A percentile compares a stretch with the other conserved stretches of the same genome.
phyloP scores from a whole-genome alignment of 2,797 vertebrate genomes.

The Champsocephalus esox region DNA sequence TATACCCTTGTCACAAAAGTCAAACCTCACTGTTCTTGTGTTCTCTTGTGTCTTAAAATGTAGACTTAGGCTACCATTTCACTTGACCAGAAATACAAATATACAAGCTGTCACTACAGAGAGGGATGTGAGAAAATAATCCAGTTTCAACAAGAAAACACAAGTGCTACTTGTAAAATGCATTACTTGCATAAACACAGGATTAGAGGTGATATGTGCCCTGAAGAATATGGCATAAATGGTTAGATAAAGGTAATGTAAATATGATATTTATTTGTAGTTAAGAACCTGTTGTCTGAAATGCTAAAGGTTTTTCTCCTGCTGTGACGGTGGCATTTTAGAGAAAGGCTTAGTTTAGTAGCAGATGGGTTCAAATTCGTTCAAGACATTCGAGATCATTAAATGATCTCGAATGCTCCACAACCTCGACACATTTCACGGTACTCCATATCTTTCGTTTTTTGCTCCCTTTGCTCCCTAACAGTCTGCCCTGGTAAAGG shows the following conservation, averaged over 20 bases:
- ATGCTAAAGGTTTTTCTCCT: conserved; percentile 59
- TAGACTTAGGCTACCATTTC: conserved; percentile 5
- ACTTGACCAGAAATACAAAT: conserved; percentile 42
- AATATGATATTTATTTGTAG: conserved; percentile 61
- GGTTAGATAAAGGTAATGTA: neutral
- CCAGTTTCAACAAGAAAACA: neutral
- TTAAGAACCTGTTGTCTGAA: conserved; percentile 57
- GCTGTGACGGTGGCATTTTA: conserved; percentile 65
- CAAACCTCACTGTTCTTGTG: conserved; percentile 46
- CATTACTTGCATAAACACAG: conserved; percentile 14
- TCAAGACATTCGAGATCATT: conserved; percentile 66
- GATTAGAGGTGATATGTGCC: conserved; percentile 45
- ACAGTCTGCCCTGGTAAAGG: no score
- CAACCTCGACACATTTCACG: no score
- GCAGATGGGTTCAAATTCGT: conserved; percentile 49
- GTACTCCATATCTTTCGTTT: no score
- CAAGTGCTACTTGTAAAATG: neutral
- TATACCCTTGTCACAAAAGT: conserved; percentile 69
- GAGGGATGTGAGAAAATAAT: conserved; percentile 14
- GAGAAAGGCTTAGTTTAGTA: conserved; percentile 65
- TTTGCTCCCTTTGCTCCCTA: no score
- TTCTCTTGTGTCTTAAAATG: conserved; percentile 32
- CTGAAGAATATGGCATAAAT: conserved; percentile 7
- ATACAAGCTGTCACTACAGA: conserved; percentile 10
- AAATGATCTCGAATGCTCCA: no score